Conservation (phyloP, 2,797 vertebrate species). For the Onychomys torridus region DNA sequence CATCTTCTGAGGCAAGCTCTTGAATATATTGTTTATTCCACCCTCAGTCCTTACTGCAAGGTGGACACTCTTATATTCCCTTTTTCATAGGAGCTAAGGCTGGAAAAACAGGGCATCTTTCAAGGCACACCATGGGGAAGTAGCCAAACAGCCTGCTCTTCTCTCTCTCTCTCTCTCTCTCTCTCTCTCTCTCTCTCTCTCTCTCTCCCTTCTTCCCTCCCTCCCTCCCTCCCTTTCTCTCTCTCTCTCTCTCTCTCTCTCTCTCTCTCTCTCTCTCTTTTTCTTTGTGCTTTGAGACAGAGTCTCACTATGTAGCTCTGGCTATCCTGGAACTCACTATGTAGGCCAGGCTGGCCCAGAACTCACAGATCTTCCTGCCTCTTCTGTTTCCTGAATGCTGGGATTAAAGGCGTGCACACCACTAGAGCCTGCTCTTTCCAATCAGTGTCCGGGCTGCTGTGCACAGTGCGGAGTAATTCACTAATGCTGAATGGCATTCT, state of each 20-base stretch:
- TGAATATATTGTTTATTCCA: neutral
- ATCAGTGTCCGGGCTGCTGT: neutral
- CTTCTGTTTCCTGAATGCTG: neutral
- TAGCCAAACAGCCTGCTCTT: neutral
- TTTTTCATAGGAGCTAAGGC: neutral
- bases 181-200: rapidly evolving
- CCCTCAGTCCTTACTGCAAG: neutral
- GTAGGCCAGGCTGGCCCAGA: neutral
- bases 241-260: rapidly evolving
- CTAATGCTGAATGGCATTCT: neutral
- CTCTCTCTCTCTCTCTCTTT: neutral
- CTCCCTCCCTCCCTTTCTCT: rapidly evolving
- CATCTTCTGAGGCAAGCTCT: neutral
- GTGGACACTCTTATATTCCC: neutral
- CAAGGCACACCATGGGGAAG: neutral
- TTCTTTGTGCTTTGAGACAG: neutral
- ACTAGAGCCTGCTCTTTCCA: neutral
- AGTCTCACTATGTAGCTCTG: neutral
- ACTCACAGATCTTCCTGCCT: neutral
- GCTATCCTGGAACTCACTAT: neutral
- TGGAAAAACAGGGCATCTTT: neutral
- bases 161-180: rapidly evolving
- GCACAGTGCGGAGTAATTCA: rapidly evolving
- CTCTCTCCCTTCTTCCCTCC: rapidly evolving
- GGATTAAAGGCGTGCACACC: neutral